A percentile compares a stretch with the other conserved stretches of the same genome.
These are phyloP conservation scores for Parambassis ranga DNA, from an alignment of 2,797 vertebrate genomes.

Conservation along the genomic window DNA sequence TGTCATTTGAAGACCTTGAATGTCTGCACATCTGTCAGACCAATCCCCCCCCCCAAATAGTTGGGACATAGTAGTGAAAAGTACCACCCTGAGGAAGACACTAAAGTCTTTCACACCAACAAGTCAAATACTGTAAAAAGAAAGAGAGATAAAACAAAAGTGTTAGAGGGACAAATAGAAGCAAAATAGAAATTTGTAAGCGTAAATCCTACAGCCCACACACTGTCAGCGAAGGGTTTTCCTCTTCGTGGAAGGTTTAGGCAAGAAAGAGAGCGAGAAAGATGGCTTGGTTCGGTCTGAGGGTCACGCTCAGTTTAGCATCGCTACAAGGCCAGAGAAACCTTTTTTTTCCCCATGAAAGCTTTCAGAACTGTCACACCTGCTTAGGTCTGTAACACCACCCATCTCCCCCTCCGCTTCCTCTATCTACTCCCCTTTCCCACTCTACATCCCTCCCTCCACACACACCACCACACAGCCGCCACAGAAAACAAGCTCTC, in stretches of 20 bases:
- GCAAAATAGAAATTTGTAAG: conserved; percentile 23
- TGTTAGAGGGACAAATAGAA: conserved; percentile 21
- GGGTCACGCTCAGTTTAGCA: conserved; percentile 75
- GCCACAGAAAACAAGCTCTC: conserved; percentile 29
- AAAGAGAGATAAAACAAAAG: conserved; percentile 17
- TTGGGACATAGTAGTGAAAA: not conserved
- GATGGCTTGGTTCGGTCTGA: conserved; percentile 53
- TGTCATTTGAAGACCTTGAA: not conserved
- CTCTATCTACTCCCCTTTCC: conserved; percentile 1
- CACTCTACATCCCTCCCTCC: not conserved
- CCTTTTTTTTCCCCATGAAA: conserved; percentile 71
- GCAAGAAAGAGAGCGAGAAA: conserved; percentile 18
- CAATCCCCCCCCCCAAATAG: too few relatives aligned
- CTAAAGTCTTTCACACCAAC: too few relatives aligned
- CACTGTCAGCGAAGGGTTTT: conserved; percentile 40
- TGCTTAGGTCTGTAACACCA: conserved; percentile 71
- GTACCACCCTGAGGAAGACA: not conserved
- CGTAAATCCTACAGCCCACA: conserved; percentile 25
- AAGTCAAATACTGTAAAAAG: not conserved
- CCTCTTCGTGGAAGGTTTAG: conserved; percentile 34
- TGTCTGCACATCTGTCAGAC: not conserved
- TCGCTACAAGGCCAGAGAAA: conserved; percentile 66
- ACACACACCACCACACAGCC: not conserved
- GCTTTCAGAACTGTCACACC: conserved; percentile 80
- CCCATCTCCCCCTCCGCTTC: not conserved